Conservation (phyloP, 30 jellyfish, hydroid and myxozoan species). For the Rhopilema esculentum region DNA sequence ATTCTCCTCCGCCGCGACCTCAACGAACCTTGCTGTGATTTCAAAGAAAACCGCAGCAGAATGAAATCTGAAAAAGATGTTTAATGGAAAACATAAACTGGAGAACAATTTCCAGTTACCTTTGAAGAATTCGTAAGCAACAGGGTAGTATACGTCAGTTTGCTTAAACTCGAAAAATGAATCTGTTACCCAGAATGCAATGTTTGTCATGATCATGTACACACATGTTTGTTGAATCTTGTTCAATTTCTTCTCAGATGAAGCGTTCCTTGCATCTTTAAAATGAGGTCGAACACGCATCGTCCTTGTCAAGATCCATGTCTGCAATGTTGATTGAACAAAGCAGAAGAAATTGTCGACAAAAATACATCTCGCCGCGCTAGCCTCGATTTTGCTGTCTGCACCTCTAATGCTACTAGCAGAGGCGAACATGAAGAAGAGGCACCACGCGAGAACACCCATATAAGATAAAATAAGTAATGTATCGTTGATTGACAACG, state of each 20-base stretch:
- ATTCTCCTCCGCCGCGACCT: no score
- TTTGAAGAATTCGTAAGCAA: conserved; percentile 16
- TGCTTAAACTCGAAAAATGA: conserved; percentile 57
- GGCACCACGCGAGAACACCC: conserved; percentile 27
- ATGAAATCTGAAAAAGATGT: conserved; percentile 58
- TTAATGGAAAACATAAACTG: conserved; percentile 32
- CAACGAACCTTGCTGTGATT: conserved; percentile 25
- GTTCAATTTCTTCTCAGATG: neutral
- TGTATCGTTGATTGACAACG: conserved; percentile 30
- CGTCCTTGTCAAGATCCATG: conserved; percentile 35
- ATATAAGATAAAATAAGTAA: conserved; percentile 29
- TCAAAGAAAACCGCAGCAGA: conserved; percentile 54
- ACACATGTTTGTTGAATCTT: conserved; percentile 30
- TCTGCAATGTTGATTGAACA: conserved; percentile 2
- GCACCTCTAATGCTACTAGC: conserved; percentile 2
- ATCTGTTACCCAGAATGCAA: conserved; percentile 60
- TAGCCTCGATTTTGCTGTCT: neutral
- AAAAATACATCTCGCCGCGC: conserved; percentile 1
- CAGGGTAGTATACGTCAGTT: conserved; percentile 32
- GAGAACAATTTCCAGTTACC: conserved; percentile 40
- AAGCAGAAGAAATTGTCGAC: conserved; percentile 5
- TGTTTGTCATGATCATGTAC: conserved; percentile 44
- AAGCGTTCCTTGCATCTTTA: neutral
- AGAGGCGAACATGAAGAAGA: conserved; percentile 36
- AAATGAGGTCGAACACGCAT: conserved; percentile 15